Conservation (phyloP, 2,888 invertebrate genomes). For the Archips crataeganus region DNA sequence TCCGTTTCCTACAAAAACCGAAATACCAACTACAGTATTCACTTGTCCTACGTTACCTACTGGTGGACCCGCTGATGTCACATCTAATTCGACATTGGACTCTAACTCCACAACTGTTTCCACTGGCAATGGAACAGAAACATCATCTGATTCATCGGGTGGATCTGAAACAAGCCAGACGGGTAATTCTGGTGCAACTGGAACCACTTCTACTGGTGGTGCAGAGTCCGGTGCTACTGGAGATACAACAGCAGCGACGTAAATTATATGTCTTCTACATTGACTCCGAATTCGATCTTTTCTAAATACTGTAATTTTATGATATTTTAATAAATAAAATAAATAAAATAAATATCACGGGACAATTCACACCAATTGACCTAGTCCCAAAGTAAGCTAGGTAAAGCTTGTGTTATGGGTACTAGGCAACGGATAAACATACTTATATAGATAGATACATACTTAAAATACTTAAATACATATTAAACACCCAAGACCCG, state of each 20-base stretch:
- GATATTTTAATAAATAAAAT: too few species aligned
- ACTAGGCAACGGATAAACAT: too few species aligned
- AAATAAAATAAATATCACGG: too few species aligned
- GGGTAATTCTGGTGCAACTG: neutral
- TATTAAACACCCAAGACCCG: too few species aligned
- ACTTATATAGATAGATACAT: too few species aligned
- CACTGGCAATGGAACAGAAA: neutral
- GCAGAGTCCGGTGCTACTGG: neutral
- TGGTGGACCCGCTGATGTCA: neutral
- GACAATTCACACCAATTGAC: too few species aligned
- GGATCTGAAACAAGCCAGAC: neutral
- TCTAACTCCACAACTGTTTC: neutral
- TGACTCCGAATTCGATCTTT: neutral
- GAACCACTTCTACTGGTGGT: neutral
- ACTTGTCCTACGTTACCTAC: conserved; percentile 25
- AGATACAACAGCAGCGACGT: neutral
- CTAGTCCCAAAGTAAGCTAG: too few species aligned
- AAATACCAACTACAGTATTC: neutral
- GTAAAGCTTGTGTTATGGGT: too few species aligned
- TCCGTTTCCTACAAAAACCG: conserved; percentile 44
- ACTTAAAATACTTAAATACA: too few species aligned
- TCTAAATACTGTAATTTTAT: neutral
- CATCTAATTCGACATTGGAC: neutral
- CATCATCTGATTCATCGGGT: neutral
- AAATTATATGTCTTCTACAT: neutral